Conservation (phyloP, 2,888 invertebrate genomes). For the Congeria kusceri region DNA sequence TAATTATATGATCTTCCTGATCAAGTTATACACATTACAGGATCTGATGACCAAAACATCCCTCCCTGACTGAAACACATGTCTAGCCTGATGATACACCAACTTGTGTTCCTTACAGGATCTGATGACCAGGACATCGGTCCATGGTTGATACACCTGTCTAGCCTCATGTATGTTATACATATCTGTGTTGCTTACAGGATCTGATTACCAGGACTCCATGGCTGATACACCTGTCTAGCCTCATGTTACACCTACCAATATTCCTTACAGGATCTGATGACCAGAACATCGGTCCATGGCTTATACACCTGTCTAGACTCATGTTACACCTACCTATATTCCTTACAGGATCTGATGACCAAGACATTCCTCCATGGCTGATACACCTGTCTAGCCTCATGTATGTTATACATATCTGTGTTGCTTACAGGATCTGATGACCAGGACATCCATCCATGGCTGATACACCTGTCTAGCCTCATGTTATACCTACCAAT, state of each 20-base stretch:
- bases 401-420: conserved; percentile 83
- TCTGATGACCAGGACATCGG: conserved; percentile 70
- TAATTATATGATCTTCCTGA: conserved; percentile 75
- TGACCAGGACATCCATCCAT: conserved; percentile 70
- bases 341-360: conserved; percentile 64
- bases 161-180: conserved; percentile 80
- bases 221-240: conserved; percentile 84
- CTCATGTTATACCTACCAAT: conserved; percentile 83
- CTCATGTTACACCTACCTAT: conserved; percentile 69
- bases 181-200: too few species aligned
- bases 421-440: conserved; percentile 62
- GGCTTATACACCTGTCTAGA: conserved; percentile 85
- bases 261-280: conserved; percentile 33
- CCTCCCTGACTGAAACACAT: conserved; percentile 34
- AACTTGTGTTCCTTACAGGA: conserved; percentile 47
- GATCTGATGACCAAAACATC: conserved; percentile 67
- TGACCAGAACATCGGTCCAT: conserved; percentile 18
- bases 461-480: conserved; percentile 85
- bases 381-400: conserved; percentile 85
- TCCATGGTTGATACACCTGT: conserved; percentile 82
- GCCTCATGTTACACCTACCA: conserved; percentile 76
- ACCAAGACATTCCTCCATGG: conserved; percentile 70
- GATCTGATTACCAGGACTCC: conserved; percentile 1
- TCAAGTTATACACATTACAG: conserved; percentile 35
- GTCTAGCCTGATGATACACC: too few species aligned